phyloP scores from a whole-genome alignment of 2,797 vertebrate genomes.

The Leuciscus waleckii region DNA sequence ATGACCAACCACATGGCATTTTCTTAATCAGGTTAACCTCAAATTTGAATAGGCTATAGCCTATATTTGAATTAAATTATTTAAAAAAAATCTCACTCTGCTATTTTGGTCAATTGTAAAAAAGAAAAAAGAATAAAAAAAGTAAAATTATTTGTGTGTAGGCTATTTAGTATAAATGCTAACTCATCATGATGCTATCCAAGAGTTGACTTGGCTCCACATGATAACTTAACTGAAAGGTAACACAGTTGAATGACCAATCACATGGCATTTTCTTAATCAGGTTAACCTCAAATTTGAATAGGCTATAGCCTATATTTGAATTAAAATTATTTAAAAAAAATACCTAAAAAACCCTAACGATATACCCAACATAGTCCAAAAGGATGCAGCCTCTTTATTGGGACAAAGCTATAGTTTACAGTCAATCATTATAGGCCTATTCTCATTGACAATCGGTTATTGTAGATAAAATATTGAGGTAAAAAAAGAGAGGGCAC shows the following conservation, averaged over 20 bases:
- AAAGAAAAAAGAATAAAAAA: not conserved
- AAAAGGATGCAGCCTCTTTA: not conserved
- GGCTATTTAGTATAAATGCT: not conserved
- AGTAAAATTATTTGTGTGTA: not conserved
- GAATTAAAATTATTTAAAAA: too few relatives aligned
- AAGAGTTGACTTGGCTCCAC: not conserved
- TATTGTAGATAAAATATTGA: not conserved
- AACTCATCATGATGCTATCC: not conserved
- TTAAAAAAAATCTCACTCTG: too few relatives aligned
- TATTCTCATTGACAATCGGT: not conserved
- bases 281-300: not conserved
- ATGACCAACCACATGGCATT: not conserved
- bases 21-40: not conserved
- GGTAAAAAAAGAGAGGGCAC: not conserved
- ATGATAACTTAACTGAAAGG: not conserved
- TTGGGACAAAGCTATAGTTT: not conserved
- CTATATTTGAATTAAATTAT: not conserved
- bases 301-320: not conserved
- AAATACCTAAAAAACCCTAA: too few relatives aligned
- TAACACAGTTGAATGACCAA: not conserved
- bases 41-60: not conserved
- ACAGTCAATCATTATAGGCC: too few relatives aligned
- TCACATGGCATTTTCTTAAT: not conserved
- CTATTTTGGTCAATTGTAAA: not conserved
- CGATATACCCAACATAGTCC: not conserved